phyloP scores from a whole-genome alignment of 2,888 invertebrate species.

The Metellina segmentata region DNA sequence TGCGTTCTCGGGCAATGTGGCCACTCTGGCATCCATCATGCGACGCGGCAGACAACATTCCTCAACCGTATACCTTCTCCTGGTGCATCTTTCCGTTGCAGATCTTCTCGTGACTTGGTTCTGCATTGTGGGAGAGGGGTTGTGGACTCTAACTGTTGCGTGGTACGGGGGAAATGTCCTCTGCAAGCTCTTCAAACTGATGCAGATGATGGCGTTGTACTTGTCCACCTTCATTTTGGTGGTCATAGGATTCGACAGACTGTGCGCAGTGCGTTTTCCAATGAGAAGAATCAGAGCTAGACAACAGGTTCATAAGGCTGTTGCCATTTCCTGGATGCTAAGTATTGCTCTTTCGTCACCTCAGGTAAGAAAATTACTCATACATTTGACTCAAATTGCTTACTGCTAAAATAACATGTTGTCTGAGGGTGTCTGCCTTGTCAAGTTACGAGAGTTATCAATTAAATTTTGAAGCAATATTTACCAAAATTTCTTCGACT shows the following conservation, averaged over 20 bases:
- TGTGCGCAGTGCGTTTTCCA: slow-evolving; percentile 89
- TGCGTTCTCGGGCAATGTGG: slow-evolving; percentile 88
- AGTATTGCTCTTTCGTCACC: slow-evolving; percentile 81
- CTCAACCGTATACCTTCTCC: slow-evolving; percentile 86
- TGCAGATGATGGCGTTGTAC: slow-evolving; percentile 91
- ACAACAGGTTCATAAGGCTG: slow-evolving; percentile 85
- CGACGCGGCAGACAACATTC: slow-evolving; percentile 83
- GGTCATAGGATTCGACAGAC: slow-evolving; percentile 90
- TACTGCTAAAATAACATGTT: no score
- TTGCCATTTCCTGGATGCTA: slow-evolving; percentile 87
- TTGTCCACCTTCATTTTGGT: slow-evolving; percentile 91
- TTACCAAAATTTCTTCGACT: no score
- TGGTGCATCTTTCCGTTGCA: slow-evolving; percentile 89
- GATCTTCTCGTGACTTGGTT: slow-evolving; percentile 90
- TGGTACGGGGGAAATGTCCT: slow-evolving; percentile 90
- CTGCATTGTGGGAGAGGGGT: slow-evolving; percentile 90
- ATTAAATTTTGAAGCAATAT: no score
- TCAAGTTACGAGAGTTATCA: no score
- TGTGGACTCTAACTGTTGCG: slow-evolving; percentile 89
- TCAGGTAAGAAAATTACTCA: slow-evolving; percentile 24
- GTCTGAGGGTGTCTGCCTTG: no score
- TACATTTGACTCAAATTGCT: no score
- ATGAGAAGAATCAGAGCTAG: slow-evolving; percentile 86
- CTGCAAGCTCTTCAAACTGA: slow-evolving; percentile 90
- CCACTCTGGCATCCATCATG: slow-evolving; percentile 89